phyloP scores from a whole-genome alignment of 2,797 vertebrate species.

The Aphelocoma californica region DNA sequence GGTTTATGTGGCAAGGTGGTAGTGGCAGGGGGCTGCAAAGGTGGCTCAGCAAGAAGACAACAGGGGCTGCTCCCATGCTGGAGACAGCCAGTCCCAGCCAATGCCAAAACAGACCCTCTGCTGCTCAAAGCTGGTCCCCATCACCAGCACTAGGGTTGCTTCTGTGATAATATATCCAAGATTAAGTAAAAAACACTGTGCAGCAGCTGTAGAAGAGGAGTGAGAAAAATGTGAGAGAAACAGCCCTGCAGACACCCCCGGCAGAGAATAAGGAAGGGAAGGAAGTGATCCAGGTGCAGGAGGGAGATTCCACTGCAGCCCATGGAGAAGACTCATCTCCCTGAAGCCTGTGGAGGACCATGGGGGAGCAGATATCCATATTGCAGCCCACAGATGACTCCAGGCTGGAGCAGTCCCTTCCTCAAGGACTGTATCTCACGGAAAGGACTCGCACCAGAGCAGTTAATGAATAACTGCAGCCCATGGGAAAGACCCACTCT shows the following conservation, averaged over 20 bases:
- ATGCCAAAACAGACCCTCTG: background rate
- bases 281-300: background rate
- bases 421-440: background rate
- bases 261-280: background rate
- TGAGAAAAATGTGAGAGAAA: background rate
- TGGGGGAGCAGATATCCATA: background rate
- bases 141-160: background rate
- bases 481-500: background rate
- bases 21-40: background rate
- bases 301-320: background rate
- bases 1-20: fast-evolving
- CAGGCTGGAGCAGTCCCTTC: background rate
- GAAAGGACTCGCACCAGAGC: background rate
- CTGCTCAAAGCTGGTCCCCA: background rate
- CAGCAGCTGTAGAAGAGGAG: background rate
- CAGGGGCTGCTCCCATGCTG: background rate
- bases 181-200: background rate
- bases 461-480: background rate
- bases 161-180: background rate
- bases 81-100: background rate
- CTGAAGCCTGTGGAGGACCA: background rate
- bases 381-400: background rate
- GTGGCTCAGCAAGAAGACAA: background rate
- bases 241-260: background rate
- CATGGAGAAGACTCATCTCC: background rate